These are phyloP conservation scores for Augochlorella aurata DNA, from an alignment of 2,888 invertebrate species.

Conservation along the genomic window DNA sequence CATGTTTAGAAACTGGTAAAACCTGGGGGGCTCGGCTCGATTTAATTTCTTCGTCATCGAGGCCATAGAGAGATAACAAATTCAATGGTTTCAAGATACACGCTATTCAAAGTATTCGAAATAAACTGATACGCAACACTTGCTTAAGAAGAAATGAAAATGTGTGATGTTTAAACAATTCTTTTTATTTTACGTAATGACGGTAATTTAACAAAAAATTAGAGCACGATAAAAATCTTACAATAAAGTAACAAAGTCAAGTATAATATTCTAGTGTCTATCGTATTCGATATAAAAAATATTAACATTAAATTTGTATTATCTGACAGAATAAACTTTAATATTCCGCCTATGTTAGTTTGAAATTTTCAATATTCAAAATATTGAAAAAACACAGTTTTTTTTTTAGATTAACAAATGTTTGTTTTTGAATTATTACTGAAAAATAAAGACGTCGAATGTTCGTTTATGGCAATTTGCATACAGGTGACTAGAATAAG, in stretches of 20 bases:
- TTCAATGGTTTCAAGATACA: slow-evolving; percentile 13
- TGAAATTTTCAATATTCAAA: neutral
- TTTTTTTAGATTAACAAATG: neutral
- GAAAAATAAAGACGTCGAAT: slow-evolving; percentile 25
- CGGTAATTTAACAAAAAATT: slow-evolving; percentile 3
- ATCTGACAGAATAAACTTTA: neutral
- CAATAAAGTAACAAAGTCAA: slow-evolving; percentile 15
- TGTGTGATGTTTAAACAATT: neutral
- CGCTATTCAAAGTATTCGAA: neutral
- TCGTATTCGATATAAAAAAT: neutral
- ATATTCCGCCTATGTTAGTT: neutral
- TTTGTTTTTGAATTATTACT: slow-evolving; percentile 3
- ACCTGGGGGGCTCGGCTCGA: slow-evolving; percentile 70
- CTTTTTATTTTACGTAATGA: slow-evolving; percentile 5
- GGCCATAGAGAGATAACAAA: slow-evolving; percentile 23
- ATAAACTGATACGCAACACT: slow-evolving; percentile 4
- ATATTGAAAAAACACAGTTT: neutral
- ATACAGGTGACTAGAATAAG: slow-evolving; percentile 42
- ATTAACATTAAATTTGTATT: neutral
- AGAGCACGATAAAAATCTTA: neutral
- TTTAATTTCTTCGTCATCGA: slow-evolving; percentile 35
- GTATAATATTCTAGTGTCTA: slow-evolving; percentile 3
- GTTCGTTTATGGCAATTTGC: slow-evolving; percentile 8
- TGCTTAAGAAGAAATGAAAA: neutral
- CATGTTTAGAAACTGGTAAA: slow-evolving; percentile 73